Evolutionary conservation across 1,140 invertebrate species (phyloP).

Genomic region (Helicoverpa zea): DNA sequence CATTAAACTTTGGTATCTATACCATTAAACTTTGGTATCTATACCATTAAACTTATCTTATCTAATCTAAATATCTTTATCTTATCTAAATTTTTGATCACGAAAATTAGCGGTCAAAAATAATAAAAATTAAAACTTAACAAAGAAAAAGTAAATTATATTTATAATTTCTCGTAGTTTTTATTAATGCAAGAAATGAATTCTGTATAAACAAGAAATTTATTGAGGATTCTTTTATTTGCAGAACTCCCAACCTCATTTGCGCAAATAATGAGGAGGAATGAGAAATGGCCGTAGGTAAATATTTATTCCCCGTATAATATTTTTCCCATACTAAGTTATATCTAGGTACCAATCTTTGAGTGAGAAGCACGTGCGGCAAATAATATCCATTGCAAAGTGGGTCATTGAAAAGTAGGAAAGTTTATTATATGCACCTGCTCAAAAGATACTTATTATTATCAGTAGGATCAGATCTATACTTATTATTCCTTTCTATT

Average conservation of each 20-base stretch:
- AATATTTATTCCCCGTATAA: conserved; percentile 8
- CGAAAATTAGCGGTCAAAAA: too few relatives aligned
- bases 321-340: background rate
- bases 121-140: too few relatives aligned
- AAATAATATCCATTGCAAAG: background rate
- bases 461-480: too few relatives aligned
- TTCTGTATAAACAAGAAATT: background rate
- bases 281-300: background rate
- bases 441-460: too few relatives aligned
- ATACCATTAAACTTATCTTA: too few relatives aligned
- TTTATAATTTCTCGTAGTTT: too few relatives aligned
- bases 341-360: background rate
- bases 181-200: background rate
- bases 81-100: too few relatives aligned
- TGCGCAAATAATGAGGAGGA: conserved; percentile 23
- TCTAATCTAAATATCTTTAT: too few relatives aligned
- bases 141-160: too few relatives aligned
- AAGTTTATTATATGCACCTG: background rate
- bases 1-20: too few relatives aligned
- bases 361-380: background rate
- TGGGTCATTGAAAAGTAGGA: conserved; percentile 2
- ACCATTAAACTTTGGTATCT: too few relatives aligned
- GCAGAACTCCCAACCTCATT: conserved; percentile 2
- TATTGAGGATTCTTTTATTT: background rate
- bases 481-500: too few relatives aligned